Evolutionary conservation across 2,888 invertebrate species (phyloP).

Genomic region (Sesamia inferens): DNA sequence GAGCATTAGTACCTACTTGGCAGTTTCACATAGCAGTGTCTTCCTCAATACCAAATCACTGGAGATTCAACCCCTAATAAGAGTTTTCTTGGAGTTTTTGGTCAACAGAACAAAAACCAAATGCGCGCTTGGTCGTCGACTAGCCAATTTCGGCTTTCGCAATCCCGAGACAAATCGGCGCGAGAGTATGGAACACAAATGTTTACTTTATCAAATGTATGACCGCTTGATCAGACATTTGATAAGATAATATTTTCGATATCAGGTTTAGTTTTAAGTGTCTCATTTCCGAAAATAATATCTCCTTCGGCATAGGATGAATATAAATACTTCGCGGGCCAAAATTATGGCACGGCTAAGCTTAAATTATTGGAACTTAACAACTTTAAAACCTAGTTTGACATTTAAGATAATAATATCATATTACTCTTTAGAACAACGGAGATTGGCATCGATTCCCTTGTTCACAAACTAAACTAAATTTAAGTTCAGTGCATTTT

Average conservation of each 20-base stretch:
- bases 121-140: not conserved
- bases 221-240: not conserved
- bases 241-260: not conserved
- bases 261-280: not conserved
- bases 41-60: not conserved
- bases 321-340: not conserved
- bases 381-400: not conserved
- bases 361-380: not conserved
- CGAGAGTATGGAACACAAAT: not conserved
- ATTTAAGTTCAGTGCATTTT: too few species aligned
- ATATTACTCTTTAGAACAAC: not conserved
- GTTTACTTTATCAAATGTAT: not conserved
- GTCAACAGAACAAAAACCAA: not conserved
- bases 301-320: not conserved
- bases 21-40: not conserved
- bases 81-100: not conserved
- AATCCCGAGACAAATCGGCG: not conserved
- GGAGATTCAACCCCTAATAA: not conserved
- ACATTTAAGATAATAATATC: not conserved
- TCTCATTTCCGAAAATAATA: not conserved
- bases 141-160: not conserved
- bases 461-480: too few species aligned
- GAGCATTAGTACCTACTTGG: slow-evolving; percentile 1
- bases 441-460: not conserved
- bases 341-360: not conserved